phyloP scores from a whole-genome alignment of 2,113 vertebrate species.

The Carassius gibelio region DNA sequence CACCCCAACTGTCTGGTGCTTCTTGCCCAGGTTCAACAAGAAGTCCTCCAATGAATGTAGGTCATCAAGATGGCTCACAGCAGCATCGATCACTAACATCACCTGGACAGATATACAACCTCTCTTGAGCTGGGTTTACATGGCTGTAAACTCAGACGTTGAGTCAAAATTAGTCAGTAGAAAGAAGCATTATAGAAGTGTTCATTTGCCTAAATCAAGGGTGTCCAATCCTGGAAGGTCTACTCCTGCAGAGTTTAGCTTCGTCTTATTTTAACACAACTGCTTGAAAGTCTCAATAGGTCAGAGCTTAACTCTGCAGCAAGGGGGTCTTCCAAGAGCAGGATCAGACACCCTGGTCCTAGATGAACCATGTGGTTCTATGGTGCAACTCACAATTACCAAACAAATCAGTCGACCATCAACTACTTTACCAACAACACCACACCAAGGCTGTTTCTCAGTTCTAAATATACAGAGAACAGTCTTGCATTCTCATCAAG shows the following conservation, averaged over 20 bases:
- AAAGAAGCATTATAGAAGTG: not conserved
- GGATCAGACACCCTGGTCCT: not conserved
- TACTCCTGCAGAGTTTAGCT: not conserved
- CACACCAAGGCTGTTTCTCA: not conserved
- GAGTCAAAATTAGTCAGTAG: not conserved
- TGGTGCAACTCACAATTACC: not conserved
- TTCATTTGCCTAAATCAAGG: not conserved
- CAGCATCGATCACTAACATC: conserved; percentile 93
- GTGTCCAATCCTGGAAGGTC: not conserved
- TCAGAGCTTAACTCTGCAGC: not conserved
- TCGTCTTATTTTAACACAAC: not conserved
- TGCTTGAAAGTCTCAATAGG: not conserved
- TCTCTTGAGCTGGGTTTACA: not conserved
- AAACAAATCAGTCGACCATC: not conserved
- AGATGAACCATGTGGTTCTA: not conserved
- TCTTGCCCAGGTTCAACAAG: conserved; percentile 85
- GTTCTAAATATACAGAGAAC: not conserved
- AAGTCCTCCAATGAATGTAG: conserved; percentile 87
- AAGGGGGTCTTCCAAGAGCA: too few species aligned
- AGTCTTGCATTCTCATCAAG: not conserved
- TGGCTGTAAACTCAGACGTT: not conserved
- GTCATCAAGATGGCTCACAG: conserved; percentile 88
- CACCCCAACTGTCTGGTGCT: conserved; percentile 89
- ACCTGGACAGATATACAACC: conserved; percentile 75
- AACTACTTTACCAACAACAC: not conserved